A percentile compares a stretch with the other conserved stretches of the same genome.
Conservation (phyloP, 2,888 invertebrate genomes). For the Andricus quercusramuli region DNA sequence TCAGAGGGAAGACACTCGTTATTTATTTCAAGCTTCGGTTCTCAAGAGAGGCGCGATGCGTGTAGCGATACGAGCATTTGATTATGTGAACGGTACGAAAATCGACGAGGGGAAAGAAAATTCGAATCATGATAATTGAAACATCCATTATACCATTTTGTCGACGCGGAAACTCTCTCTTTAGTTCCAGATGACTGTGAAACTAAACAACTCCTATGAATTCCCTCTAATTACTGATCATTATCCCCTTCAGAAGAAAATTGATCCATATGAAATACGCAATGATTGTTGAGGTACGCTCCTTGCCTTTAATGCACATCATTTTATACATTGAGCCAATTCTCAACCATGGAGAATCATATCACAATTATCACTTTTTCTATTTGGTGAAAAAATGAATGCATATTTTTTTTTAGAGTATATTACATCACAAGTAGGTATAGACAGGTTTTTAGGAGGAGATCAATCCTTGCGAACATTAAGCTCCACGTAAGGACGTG, state of each 20-base stretch:
- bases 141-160: constrained; percentile 17
- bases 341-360: too few relatives aligned
- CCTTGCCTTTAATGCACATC: too few relatives aligned
- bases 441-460: too few relatives aligned
- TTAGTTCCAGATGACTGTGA: constrained; percentile 28
- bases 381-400: too few relatives aligned
- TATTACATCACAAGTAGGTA: too few relatives aligned
- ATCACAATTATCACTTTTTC: too few relatives aligned
- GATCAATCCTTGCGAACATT: too few relatives aligned
- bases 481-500: too few relatives aligned
- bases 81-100: constrained; percentile 25
- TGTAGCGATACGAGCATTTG: constrained; percentile 36
- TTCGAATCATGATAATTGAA: constrained; percentile 35
- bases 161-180: constrained; percentile 16
- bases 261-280: constrained; percentile 1
- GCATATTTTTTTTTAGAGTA: too few relatives aligned
- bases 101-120: background rate
- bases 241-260: background rate
- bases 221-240: background rate
- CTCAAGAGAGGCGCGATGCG: constrained; percentile 33
- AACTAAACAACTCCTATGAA: background rate
- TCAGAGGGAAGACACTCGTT: constrained; percentile 38
- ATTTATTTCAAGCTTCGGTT: constrained; percentile 40
- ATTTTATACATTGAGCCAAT: too few relatives aligned
- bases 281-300: background rate